A percentile compares a stretch with the other conserved stretches of the same genome.
Evolutionary conservation across 2,797 vertebrate species (phyloP).

Genomic region (Sebastes hubbsi): DNA sequence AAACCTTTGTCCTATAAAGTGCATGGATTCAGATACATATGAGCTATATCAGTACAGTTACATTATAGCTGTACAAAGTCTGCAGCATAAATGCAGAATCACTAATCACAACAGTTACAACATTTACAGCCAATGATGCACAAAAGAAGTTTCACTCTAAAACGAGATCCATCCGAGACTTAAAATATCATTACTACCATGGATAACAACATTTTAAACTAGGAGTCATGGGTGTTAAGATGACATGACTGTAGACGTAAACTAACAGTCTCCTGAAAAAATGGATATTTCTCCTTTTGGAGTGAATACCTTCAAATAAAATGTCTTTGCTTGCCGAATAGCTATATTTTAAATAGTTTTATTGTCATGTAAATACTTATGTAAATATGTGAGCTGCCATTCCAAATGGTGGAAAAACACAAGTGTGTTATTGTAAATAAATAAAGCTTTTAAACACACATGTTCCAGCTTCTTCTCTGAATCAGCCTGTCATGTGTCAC

Average conservation of each 20-base stretch:
- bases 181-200: not conserved
- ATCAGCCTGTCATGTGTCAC: not conserved
- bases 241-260: fast-evolving
- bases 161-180: not conserved
- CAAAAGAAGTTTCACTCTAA: not conserved
- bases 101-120: not conserved
- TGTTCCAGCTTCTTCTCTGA: not conserved
- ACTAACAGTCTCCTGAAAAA: not conserved
- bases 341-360: not conserved
- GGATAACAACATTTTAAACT: not conserved
- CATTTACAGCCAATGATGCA: not conserved
- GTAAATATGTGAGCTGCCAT: constrained; percentile 47
- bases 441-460: constrained; percentile 40
- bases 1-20: not conserved
- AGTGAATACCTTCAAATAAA: not conserved
- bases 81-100: not conserved
- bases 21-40: not conserved
- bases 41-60: not conserved
- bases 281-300: not conserved
- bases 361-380: constrained; percentile 55
- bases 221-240: too few relatives aligned
- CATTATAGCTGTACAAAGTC: not conserved
- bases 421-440: constrained; percentile 50
- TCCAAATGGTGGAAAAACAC: not conserved
- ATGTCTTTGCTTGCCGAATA: not conserved